Evolutionary conservation across 1,140 invertebrate species (phyloP), one percentile per base, ranked within the genome.

Genomic region (Melitaea cinxia): DNA sequence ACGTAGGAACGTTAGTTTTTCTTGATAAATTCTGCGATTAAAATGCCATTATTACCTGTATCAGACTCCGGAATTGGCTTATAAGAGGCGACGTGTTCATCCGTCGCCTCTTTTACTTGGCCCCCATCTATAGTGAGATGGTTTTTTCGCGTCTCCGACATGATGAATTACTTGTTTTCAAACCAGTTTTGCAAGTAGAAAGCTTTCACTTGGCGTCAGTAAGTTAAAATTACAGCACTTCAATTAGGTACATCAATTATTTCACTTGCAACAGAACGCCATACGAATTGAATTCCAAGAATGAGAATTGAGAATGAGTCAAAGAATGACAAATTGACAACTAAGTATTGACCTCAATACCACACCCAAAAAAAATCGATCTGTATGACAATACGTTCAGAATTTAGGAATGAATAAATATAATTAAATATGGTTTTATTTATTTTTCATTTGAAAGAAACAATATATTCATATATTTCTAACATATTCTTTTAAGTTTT

Each of bases 31-130:
- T n/a, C n/a, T n/a, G n/a, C n/a, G n/a, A n/a, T n/a, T n/a, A n/a
- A n/a, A n/a, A n/a, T n/a, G n/a, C n/a, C n/a, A n/a, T n/a, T n/a
- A n/a, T 30, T 47, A 59, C 57, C 57, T 49, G 57, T 30, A 80
- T 93, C 93, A 65, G 90, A 80, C 71, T 94, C 93, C 26, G 93
- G 91, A 65, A 94, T 88, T 45, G 92, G 88, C 80, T 93, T 94
- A 80, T 94, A 94, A 60, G 91, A 91, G 7, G 91, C 85, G 61
- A 85, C 81, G 65, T 87, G 79, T 37, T 85, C 82, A 58, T 89
- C 88, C 19, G 42, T 47, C 42, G 42, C 4, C 60, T 85, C 86
- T 72, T 82, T 85, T 70, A 81, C 78, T 65, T 86, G 87, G 30
- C 74, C 88, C 62, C 89, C 89, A 78, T 91, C 88, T 75, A 91